Percentiles rank a stretch among this genome's conserved stretches.
Conservation (phyloP, 2,113 vertebrate genomes). For the Ardeotis arabs region DNA sequence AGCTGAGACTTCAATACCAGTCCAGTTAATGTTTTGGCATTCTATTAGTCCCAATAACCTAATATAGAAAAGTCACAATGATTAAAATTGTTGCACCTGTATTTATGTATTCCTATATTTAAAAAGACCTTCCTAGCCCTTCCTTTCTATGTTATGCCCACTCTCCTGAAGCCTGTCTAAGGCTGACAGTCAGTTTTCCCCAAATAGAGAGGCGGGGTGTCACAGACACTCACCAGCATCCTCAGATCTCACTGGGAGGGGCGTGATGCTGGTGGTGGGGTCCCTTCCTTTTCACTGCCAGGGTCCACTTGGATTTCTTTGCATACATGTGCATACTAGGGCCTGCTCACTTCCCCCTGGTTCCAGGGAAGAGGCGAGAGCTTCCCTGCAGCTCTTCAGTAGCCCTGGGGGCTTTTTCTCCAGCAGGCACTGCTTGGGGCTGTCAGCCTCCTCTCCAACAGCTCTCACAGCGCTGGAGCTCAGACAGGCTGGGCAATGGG, state of each 20-base stretch:
- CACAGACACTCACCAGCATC: accelerated
- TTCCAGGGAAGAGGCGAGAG: not conserved
- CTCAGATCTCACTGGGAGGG: not conserved
- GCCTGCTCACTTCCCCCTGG: not conserved
- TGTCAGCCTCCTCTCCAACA: accelerated
- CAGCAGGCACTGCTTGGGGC: accelerated
- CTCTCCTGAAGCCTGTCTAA: accelerated
- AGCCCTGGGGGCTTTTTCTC: too few relatives aligned
- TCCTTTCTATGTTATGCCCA: accelerated
- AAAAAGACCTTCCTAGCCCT: not conserved
- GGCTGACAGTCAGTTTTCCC: accelerated
- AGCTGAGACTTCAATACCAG: not conserved
- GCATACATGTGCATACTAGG: not conserved
- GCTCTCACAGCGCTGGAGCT: not conserved
- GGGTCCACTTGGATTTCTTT: not conserved
- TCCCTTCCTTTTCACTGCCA: not conserved
- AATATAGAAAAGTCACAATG: not conserved
- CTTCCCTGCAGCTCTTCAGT: not conserved
- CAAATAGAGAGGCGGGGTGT: not conserved
- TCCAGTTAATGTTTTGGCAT: not conserved
- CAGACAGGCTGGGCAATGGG: not conserved
- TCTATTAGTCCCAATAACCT: not conserved
- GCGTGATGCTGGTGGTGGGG: accelerated
- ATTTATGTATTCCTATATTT: not conserved
- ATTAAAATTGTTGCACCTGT: not conserved